A percentile compares a stretch with the other conserved stretches of the same genome.
These are phyloP conservation scores for Chamaetylas fuelleborni DNA, from an alignment of 2,113 vertebrate genomes.

Conservation along the genomic window DNA sequence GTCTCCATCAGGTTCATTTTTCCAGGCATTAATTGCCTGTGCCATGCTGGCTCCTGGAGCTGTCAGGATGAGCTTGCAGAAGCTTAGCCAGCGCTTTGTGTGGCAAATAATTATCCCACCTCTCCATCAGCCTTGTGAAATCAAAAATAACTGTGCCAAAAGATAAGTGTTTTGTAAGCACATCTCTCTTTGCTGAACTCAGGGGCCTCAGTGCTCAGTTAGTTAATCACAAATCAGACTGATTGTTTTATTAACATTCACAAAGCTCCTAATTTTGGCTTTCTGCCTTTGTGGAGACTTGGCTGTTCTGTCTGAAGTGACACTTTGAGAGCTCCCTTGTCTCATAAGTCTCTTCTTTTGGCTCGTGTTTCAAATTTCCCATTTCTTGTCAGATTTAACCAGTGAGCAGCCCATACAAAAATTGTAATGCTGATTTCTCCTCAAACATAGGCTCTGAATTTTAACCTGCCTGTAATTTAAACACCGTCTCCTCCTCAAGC, in stretches of 20 bases:
- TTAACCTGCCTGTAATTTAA: not conserved
- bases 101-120: not conserved
- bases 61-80: not conserved
- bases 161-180: not conserved
- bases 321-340: not conserved
- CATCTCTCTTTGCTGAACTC: not conserved
- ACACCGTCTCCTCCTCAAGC: not conserved
- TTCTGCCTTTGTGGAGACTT: not conserved
- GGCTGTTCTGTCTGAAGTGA: not conserved
- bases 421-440: not conserved
- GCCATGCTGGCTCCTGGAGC: not conserved
- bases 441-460: not conserved
- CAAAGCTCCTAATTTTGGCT: not conserved
- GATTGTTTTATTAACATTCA: not conserved
- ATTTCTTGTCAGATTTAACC: not conserved
- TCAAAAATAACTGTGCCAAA: not conserved
- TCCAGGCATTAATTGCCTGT: not conserved
- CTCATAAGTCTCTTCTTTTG: not conserved
- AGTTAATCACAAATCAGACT: constrained; percentile 11
- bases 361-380: not conserved
- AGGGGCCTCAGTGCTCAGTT: not conserved
- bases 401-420: not conserved
- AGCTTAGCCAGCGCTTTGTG: not conserved
- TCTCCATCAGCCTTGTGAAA: not conserved
- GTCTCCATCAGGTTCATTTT: not conserved